Conservation (phyloP, 2,888 invertebrate genomes). For the Polymixis lichenea region DNA sequence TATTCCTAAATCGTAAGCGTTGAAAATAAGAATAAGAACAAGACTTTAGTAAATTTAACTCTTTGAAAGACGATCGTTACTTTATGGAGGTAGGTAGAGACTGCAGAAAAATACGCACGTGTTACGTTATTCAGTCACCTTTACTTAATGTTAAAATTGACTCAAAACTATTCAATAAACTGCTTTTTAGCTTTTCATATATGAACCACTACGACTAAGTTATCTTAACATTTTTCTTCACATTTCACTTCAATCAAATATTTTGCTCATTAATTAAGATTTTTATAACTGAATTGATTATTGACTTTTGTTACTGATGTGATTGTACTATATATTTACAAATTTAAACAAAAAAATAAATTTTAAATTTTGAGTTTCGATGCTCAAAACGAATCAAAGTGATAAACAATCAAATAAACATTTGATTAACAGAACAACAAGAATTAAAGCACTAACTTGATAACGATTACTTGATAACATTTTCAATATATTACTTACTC, state of each 20-base stretch:
- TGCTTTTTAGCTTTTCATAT: neutral
- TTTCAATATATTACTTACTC: neutral
- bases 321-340: no score
- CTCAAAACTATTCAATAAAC: neutral
- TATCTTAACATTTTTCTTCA: neutral
- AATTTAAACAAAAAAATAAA: neutral
- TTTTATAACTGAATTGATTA: neutral
- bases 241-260: neutral
- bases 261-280: neutral
- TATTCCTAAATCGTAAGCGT: neutral
- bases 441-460: constrained; percentile 34
- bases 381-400: constrained; percentile 4
- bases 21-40: neutral
- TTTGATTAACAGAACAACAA: constrained; percentile 33
- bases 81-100: neutral
- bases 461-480: constrained; percentile 41
- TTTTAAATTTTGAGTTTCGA: neutral
- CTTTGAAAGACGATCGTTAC: neutral
- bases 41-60: neutral
- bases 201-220: neutral
- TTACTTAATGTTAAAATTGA: neutral
- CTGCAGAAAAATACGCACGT: neutral
- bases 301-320: neutral
- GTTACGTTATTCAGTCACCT: neutral
- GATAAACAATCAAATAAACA: constrained; percentile 32